Base-by-base conservation (phyloP, 2,888 invertebrate species). In the Dynastes grantii region DNA sequence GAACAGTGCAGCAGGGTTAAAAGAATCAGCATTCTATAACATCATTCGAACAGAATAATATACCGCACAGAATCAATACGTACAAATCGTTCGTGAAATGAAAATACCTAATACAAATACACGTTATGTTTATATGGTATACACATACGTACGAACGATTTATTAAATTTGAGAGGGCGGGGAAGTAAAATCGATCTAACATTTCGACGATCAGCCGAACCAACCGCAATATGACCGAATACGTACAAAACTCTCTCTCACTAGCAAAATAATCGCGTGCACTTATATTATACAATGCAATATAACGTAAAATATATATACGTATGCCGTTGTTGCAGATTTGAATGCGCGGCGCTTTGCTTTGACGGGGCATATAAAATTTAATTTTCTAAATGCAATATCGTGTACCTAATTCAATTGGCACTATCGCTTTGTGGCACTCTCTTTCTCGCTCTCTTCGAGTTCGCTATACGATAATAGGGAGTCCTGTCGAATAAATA, bases 391-490 rank as follows among this genome's bases (percentile, higher is more conserved):
- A 77, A 77, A 77, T 77, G 77, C 67, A 63, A 63, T 63, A 63
- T 40, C 53, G 40, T 77, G 53, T 55, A 77, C 76, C 79, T 78
- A 80, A 80, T 81, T 81, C 80, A 79, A 81, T 81, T 75, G 81
- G 78, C 76, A 80, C 49, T 29, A 8, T 45, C 45, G 37, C 55
- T 55, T 1, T n/a, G 16, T 4, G 4, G 8, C 13, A 16, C 55
- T 16, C 55, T 55, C 55, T 22, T 16, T 55, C 55, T 55, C n/a
- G 8, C 3, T 55, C 22, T n/a, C 2, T 53, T n/a, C 5, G 32
- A n/a, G 32, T 64, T 32, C 9, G n/a, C 64, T 6, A 11, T 37
- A 40, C 65, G 40, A 65, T 65, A 32, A 40, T 65, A 65, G 40
- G 71, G 61, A 78, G 78, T 80, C 78, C 55, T 55, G 22, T 55